Evolutionary conservation across 2,888 invertebrate genomes (phyloP), one percentile per base, ranked within the genome.

Genomic region (Trichacis sp.): DNA sequence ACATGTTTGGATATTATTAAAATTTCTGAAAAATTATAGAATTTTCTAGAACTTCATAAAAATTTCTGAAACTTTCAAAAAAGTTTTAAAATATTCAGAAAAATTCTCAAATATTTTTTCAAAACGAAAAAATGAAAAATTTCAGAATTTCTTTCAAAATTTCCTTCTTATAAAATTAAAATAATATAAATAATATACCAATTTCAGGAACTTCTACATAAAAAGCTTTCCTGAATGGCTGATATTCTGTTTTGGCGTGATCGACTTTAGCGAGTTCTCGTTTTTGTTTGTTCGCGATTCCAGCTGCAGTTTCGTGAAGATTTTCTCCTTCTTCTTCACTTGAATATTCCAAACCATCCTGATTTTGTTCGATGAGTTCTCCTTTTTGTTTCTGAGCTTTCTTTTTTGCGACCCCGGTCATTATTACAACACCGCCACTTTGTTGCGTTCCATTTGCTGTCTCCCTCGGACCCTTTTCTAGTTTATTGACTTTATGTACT

Each of bases 181-280:
- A n/a, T n/a, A n/a, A n/a, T n/a, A n/a, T n/a, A n/a, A n/a, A n/a
- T n/a, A n/a, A n/a, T n/a, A n/a, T 73, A 82, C 83, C 89, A 69
- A 99, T 89, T 86, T 99, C 99, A 45, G 95, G 98, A 1, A 93
- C 97, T 88, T 99, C 99, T 1, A 97, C 95, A 84, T 99, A 99
- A 82, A 99, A 99, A 70, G 94, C 90, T 85, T 98, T 99, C 63
- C 96, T 90, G 83, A 96, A 98, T 0, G 94, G 85, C 61, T 92
- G 89, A 84, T 99, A 99, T 55, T 93, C 89, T 15, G 99, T 92
- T 54, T 91, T 89, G 3, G 92, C 88, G 75, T 96, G 96, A 84
- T 96, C 95, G n/a, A 96, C 94, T 86, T 95, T 95, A 0, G 95
- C 94, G 65, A 98, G 84, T 77, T 98, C 97, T 81, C 98, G 94